These are phyloP conservation scores for Trypoxylon attenuatum DNA, from an alignment of 2,888 invertebrate genomes.

Conservation along the genomic window DNA sequence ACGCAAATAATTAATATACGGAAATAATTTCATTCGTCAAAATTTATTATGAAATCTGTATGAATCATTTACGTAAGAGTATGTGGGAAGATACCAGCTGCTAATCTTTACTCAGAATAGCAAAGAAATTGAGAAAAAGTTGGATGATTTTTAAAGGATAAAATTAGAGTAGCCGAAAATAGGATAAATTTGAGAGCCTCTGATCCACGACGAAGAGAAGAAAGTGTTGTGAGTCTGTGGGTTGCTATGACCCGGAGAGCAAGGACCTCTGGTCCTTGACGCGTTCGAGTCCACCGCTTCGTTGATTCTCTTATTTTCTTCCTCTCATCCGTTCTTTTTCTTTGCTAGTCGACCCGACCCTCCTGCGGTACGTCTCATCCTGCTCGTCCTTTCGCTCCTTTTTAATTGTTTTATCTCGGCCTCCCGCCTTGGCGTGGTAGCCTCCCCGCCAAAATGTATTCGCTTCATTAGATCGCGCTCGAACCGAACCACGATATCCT, in stretches of 20 bases:
- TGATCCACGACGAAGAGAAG: constrained; percentile 38
- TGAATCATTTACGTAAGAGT: no score
- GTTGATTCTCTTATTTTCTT: constrained; percentile 47
- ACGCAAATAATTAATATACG: no score
- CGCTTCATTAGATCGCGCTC: constrained; percentile 64
- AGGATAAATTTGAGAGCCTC: constrained; percentile 48
- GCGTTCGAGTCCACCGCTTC: constrained; percentile 57
- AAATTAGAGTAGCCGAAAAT: constrained; percentile 26
- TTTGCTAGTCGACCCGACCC: constrained; percentile 29
- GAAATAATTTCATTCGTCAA: no score
- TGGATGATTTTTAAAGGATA: background rate
- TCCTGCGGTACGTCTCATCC: constrained; percentile 48
- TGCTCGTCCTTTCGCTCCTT: constrained; percentile 55
- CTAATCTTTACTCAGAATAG: no score
- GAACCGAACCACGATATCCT: constrained; percentile 32
- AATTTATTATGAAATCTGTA: no score
- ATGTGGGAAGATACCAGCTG: no score
- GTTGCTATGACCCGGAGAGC: constrained; percentile 68
- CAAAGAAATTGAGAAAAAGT: no score
- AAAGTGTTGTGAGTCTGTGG: constrained; percentile 62
- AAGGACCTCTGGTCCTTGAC: constrained; percentile 73
- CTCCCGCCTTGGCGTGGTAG: constrained; percentile 1
- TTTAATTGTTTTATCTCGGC: constrained; percentile 62
- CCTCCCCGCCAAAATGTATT: constrained; percentile 50
- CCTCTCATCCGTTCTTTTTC: constrained; percentile 46